Evolutionary conservation across 2,888 invertebrate species (phyloP).

Genomic region (Pandemis corylana): DNA sequence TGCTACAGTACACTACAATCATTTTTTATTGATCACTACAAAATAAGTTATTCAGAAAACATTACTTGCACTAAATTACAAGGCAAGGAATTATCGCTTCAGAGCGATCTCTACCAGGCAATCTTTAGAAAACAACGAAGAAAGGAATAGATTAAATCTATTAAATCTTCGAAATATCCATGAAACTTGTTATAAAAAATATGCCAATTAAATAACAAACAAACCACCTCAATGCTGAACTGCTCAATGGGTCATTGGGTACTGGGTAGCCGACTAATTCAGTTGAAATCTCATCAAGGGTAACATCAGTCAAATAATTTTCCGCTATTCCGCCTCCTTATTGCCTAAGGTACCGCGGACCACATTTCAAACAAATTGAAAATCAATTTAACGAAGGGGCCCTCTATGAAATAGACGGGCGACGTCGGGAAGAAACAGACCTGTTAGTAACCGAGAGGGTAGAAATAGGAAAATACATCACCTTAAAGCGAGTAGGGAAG

Average conservation of each 20-base stretch:
- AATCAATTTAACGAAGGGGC: constrained; percentile 80
- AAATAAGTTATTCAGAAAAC: no score
- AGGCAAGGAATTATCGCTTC: no score
- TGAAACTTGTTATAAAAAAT: neutral
- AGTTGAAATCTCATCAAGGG: constrained; percentile 72
- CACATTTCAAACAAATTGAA: constrained; percentile 84
- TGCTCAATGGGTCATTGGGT: constrained; percentile 8
- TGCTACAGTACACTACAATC: neutral
- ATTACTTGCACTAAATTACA: no score
- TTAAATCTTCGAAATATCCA: no score
- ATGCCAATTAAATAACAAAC: constrained; percentile 22
- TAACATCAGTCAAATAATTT: constrained; percentile 75
- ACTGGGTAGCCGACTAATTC: constrained; percentile 56
- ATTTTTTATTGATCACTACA: no score
- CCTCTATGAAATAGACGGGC: constrained; percentile 63
- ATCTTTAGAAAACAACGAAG: no score
- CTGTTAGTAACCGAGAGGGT: constrained; percentile 65
- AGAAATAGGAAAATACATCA: constrained; percentile 84
- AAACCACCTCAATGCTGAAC: constrained; percentile 20
- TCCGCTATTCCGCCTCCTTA: constrained; percentile 77
- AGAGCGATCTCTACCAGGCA: no score
- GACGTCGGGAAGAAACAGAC: constrained; percentile 61
- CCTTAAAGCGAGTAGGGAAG: constrained; percentile 84
- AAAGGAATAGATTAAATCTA: no score
- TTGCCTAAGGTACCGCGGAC: constrained; percentile 76